phyloP scores from a whole-genome alignment of 2,888 invertebrate species.

The Ellobium chinense region DNA sequence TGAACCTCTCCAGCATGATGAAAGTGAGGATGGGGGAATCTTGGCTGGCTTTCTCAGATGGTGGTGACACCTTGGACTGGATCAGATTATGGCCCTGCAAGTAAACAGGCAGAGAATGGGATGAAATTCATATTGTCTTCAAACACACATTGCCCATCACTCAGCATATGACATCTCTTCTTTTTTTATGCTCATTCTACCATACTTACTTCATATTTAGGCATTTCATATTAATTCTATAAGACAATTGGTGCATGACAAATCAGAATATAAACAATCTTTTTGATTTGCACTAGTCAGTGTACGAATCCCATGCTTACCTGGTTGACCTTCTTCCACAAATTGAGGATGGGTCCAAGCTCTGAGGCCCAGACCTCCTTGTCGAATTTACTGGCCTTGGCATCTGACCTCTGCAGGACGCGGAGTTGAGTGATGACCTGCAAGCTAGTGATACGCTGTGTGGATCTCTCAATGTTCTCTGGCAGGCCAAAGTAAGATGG shows the following conservation, averaged over 20 bases:
- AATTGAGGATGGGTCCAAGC: conserved; percentile 85
- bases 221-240: too few relatives aligned
- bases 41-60: conserved; percentile 72
- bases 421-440: conserved; percentile 84
- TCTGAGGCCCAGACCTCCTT: conserved; percentile 83
- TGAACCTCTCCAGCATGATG: conserved; percentile 83
- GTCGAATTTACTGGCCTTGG: conserved; percentile 80
- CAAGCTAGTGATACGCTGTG: conserved; percentile 86
- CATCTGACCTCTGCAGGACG: conserved; percentile 79
- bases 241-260: too few relatives aligned
- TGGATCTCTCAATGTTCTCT: conserved; percentile 90
- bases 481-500: conserved; percentile 91
- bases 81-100: conserved; percentile 75
- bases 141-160: too few relatives aligned
- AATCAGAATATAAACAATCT: too few relatives aligned
- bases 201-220: too few relatives aligned
- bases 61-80: conserved; percentile 73
- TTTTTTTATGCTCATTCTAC: too few relatives aligned
- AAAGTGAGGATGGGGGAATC: conserved; percentile 83
- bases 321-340: conserved; percentile 89
- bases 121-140: too few relatives aligned
- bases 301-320: conserved; percentile 72
- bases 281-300: too few relatives aligned
- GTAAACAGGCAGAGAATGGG: too few relatives aligned
- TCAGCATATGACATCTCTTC: too few relatives aligned